Evolutionary conservation across 2,797 vertebrate genomes (phyloP), one percentile per base, ranked within the genome.

Genomic region (Channallabes apus): DNA sequence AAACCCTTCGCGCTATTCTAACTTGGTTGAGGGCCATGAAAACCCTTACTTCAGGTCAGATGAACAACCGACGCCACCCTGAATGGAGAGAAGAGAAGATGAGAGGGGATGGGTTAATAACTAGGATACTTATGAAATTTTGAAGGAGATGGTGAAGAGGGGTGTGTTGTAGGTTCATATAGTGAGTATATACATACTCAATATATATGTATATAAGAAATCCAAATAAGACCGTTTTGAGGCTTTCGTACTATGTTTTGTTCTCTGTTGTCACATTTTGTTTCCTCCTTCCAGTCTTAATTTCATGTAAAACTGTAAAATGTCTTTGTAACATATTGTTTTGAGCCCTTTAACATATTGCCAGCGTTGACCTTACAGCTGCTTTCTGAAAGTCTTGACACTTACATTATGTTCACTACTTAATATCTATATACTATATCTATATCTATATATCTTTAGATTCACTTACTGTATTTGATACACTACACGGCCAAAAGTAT

Each of bases 41-140:
- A 96, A 96, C 89, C 95, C 95, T 0, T 95, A 95, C 91, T 96
- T 94, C 90, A 29, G 94, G 79, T 86, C 92, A 83, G 94, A 96
- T 0, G 92, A 91, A 0, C 89, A 38, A 71, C 89, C 82, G 71
- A 59, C 67, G 56, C 88, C 72, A 86, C 89, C 54, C 8, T 82
- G 81, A 82, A 7, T 4, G 35, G 58, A 35, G 86, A 86, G 71
- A 59, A 78, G 27, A 35, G 41, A 15, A 71, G 78, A 27, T 35
- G 2, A 61, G 41, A 38, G 4, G 32, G 38, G 17, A 58, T 54
- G 29, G 51, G 56, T 62, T 62, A 9, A 79, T 79, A 62, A 17
- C 11, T 79, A 41, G 51, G 18, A 59, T 9, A 24, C 20, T 61
- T 77, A 5, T 35, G 12, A n/a, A 79, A 15, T 71, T 9, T 22